These are phyloP conservation scores for Melieria crassipennis DNA, from an alignment of 2,888 invertebrate species.

Conservation along the genomic window DNA sequence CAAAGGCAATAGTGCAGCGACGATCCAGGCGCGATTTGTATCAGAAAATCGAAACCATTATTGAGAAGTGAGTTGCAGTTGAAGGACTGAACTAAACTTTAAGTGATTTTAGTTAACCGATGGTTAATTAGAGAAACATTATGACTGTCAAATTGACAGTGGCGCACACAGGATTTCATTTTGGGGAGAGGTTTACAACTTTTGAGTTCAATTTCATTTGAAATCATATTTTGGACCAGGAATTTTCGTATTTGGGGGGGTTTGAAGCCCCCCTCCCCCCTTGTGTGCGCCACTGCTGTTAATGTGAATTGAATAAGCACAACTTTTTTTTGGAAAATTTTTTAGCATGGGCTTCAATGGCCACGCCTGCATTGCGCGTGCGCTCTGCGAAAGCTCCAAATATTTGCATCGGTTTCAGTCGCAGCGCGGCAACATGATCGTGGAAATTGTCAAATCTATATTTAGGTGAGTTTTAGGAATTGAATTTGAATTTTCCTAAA, in stretches of 20 bases:
- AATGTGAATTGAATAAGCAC: no score
- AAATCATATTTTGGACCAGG: no score
- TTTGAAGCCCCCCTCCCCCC: no score
- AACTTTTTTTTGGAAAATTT: constrained; percentile 38
- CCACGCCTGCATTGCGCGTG: constrained; percentile 74
- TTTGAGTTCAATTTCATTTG: no score
- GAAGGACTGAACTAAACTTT: not conserved
- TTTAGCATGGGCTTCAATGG: constrained; percentile 82
- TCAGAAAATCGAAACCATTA: constrained; percentile 73
- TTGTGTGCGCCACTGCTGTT: no score
- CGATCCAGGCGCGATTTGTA: constrained; percentile 76
- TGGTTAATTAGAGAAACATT: not conserved
- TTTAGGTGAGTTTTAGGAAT: constrained; percentile 70
- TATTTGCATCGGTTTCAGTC: constrained; percentile 67
- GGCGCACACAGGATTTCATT: no score
- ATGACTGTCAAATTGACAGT: no score
- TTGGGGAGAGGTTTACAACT: no score
- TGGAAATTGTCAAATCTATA: constrained; percentile 76
- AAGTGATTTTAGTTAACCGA: no score
- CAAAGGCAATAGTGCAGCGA: constrained; percentile 61
- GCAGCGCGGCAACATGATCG: constrained; percentile 72
- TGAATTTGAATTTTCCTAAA: not conserved
- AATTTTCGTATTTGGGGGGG: no score
- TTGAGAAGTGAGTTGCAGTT: constrained; percentile 73
- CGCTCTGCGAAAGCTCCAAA: constrained; percentile 78